These are phyloP conservation scores for Lordiphosa mommai DNA, from an alignment of 1,140 invertebrate genomes.

Conservation along the genomic window DNA sequence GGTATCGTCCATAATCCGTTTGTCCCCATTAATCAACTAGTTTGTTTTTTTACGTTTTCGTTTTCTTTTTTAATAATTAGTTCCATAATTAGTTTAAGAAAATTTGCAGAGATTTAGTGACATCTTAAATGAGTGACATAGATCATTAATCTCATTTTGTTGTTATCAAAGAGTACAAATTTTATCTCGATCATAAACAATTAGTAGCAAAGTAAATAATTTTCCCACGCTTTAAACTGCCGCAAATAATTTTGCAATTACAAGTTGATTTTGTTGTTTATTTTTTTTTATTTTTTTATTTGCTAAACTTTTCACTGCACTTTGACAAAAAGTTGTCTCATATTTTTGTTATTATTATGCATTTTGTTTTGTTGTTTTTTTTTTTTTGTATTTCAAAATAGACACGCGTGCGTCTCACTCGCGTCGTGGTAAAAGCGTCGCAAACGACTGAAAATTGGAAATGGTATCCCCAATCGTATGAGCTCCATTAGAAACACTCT, in stretches of 20 bases:
- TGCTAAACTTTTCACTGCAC: constrained; percentile 34
- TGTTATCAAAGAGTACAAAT: constrained; percentile 6
- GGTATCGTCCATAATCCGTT: constrained; percentile 48
- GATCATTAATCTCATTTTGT: constrained; percentile 9
- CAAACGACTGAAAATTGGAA: constrained; percentile 61
- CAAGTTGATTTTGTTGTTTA: constrained; percentile 17
- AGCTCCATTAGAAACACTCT: constrained; percentile 30
- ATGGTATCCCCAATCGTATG: constrained; percentile 37
- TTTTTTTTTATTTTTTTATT: constrained; percentile 9
- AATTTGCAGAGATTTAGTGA: constrained; percentile 34
- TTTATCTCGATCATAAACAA: no score
- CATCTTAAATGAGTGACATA: constrained; percentile 42
- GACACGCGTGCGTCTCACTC: constrained; percentile 28
- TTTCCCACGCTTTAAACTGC: constrained; percentile 63
- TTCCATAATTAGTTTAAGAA: constrained; percentile 66
- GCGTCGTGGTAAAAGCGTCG: constrained; percentile 50
- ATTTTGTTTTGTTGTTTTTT: no score
- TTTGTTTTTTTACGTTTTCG: no score
- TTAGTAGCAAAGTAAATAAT: constrained; percentile 41
- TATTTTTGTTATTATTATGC: constrained; percentile 49
- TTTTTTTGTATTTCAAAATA: constrained; percentile 11
- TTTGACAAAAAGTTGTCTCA: constrained; percentile 33
- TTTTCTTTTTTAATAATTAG: constrained; percentile 44
- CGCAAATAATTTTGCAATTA: constrained; percentile 40
- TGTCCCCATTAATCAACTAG: constrained; percentile 18